Evolutionary conservation across 2,797 vertebrate species (phyloP).

Genomic region (Sphenodon punctatus): DNA sequence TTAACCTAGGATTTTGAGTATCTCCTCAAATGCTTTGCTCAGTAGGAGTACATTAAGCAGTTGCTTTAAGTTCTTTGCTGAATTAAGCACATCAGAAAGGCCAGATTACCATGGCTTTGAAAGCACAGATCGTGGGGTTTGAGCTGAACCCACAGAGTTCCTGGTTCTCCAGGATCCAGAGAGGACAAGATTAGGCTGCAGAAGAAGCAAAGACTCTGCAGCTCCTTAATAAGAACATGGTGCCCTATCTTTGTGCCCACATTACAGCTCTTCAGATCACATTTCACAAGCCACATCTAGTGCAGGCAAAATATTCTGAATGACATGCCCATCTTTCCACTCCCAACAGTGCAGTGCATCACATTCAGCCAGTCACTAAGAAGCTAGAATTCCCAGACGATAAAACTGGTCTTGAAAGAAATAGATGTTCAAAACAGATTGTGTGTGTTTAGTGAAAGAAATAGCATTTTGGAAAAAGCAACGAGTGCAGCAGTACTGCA

Average conservation of each 20-base stretch:
- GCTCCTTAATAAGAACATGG: no score
- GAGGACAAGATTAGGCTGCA: no score
- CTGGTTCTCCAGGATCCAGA: no score
- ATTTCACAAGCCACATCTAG: no score
- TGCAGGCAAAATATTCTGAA: not conserved
- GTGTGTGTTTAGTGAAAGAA: not conserved
- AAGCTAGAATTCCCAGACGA: conserved; percentile 2
- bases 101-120: not conserved
- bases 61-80: not conserved
- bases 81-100: not conserved
- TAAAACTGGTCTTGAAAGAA: not conserved
- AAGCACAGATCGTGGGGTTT: not conserved
- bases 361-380: not conserved
- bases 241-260: no score
- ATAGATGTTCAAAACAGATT: not conserved
- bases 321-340: not conserved
- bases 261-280: no score
- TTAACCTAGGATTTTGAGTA: not conserved
- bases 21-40: not conserved
- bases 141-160: no score
- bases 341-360: not conserved
- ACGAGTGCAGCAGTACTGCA: not conserved
- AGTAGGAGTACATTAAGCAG: not conserved
- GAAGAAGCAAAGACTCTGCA: no score
- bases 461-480: not conserved